Evolutionary conservation across 1,140 invertebrate genomes (phyloP).

Genomic region (Thaumetopoea pityocampa): DNA sequence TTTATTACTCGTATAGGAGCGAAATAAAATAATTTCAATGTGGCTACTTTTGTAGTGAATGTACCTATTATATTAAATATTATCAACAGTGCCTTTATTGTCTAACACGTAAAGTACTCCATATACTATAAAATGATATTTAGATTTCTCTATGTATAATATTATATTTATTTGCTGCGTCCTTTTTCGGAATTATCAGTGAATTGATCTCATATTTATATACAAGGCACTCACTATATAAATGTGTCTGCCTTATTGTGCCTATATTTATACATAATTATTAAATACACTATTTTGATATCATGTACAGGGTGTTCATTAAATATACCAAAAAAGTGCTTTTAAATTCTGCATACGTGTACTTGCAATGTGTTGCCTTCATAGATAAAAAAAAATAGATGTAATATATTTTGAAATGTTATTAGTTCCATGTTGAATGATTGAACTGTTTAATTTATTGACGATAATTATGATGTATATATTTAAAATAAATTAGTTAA

Average conservation of each 20-base stretch:
- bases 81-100: constrained; percentile 24
- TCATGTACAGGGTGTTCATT: constrained; percentile 68
- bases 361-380: constrained; percentile 60
- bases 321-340: constrained; percentile 71
- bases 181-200: constrained; percentile 25
- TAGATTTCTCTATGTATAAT: constrained; percentile 3
- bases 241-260: constrained; percentile 50
- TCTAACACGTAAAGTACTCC: no score
- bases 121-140: constrained; percentile 11
- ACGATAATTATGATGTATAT: constrained; percentile 33
- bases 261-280: constrained; percentile 49
- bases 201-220: constrained; percentile 69
- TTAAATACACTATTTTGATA: constrained; percentile 63
- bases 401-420: constrained; percentile 17
- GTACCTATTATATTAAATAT: no score
- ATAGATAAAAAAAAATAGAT: constrained; percentile 32
- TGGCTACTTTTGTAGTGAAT: no score
- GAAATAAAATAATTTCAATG: no score
- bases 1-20: no score
- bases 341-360: constrained; percentile 45
- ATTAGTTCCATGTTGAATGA: constrained; percentile 23
- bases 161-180: constrained; percentile 7
- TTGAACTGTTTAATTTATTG: constrained; percentile 53
- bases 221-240: constrained; percentile 36
- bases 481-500: constrained; percentile 20